phyloP scores from a whole-genome alignment of 2,797 vertebrate species.

The Silurus lanzhouensis region DNA sequence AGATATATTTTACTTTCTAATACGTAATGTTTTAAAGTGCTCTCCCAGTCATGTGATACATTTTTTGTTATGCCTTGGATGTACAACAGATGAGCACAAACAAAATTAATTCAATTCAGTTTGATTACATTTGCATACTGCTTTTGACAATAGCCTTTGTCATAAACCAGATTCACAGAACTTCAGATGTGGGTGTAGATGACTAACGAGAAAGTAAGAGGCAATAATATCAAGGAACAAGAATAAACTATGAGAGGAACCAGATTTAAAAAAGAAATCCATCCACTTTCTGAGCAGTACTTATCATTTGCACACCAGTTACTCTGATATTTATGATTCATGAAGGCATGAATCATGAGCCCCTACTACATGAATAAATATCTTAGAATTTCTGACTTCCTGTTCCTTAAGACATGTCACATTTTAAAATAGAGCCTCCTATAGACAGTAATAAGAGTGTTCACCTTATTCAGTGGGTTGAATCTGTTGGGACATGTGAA shows the following conservation, averaged over 20 bases:
- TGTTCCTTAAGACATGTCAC: not conserved
- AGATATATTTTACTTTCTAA: too few species aligned
- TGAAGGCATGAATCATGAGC: not conserved
- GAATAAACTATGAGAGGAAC: not conserved
- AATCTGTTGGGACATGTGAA: not conserved
- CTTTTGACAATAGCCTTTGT: not conserved
- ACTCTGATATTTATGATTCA: not conserved
- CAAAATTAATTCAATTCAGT: conserved; percentile 27
- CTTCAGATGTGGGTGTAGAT: not conserved
- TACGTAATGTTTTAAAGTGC: not conserved
- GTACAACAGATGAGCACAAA: conserved; percentile 38
- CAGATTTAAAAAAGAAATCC: not conserved
- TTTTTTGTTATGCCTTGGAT: conserved; percentile 45
- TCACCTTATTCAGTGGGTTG: not conserved
- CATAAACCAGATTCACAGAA: not conserved
- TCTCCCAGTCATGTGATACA: conserved; percentile 43
- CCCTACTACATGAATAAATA: not conserved
- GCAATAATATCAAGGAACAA: not conserved
- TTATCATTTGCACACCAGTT: not conserved
- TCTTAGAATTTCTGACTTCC: not conserved
- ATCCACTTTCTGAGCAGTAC: not conserved
- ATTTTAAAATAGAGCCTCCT: not conserved
- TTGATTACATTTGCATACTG: not conserved
- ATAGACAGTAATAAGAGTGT: not conserved
- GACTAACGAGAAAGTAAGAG: not conserved